phyloP scores from a whole-genome alignment of 30 jellyfish, hydroid and myxozoan species.

The Morbakka virulenta region DNA sequence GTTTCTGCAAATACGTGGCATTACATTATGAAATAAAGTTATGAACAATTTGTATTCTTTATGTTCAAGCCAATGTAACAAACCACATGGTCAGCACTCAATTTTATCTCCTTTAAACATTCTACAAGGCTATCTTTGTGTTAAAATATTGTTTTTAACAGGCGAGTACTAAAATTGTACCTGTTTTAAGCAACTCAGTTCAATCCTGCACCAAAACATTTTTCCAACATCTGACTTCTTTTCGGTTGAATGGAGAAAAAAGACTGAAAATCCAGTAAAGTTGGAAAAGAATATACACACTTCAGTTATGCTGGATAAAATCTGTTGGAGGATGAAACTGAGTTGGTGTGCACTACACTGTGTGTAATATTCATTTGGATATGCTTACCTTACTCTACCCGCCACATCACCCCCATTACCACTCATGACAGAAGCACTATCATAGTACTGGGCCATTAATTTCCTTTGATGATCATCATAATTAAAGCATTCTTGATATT shows the following conservation, averaged over 20 bases:
- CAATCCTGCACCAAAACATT: no score
- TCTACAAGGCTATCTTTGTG: conserved; percentile 11
- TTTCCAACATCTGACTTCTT: no score
- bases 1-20: no score
- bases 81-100: no score
- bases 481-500: conserved; percentile 16
- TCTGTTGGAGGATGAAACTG: conserved; percentile 23
- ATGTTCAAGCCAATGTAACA: no score
- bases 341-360: conserved; percentile 66
- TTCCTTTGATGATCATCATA: not conserved
- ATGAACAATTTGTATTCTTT: no score
- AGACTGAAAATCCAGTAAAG: no score
- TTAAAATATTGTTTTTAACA: no score
- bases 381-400: conserved; percentile 11
- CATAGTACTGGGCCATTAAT: conserved; percentile 46
- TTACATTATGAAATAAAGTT: no score
- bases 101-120: not conserved
- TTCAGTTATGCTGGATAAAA: no score
- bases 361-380: conserved; percentile 27
- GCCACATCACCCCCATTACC: conserved; percentile 29
- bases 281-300: no score
- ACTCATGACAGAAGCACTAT: conserved; percentile 50
- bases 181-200: conserved; percentile 35
- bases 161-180: conserved; percentile 32
- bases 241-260: no score